A percentile compares a stretch with the other conserved stretches of the same genome.
Evolutionary conservation across 2,797 vertebrate species (phyloP).

Genomic region (Channa striata): DNA sequence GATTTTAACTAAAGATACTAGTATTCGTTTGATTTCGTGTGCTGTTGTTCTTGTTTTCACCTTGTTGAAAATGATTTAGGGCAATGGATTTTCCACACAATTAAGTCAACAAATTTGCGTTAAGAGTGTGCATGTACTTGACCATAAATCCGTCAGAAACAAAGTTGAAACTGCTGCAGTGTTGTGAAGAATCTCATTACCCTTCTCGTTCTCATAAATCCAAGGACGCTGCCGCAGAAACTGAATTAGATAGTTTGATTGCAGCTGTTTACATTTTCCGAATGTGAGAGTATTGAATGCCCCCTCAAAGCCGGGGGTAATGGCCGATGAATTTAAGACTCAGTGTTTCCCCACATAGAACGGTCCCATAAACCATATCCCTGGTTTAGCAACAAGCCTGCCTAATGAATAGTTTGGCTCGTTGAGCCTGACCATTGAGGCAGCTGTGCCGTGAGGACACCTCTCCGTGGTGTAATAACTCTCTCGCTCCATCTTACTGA

Average conservation of each 20-base stretch:
- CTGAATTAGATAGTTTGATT: constrained; percentile 13
- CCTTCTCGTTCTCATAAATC: constrained; percentile 44
- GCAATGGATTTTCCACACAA: no score
- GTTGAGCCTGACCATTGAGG: constrained; percentile 68
- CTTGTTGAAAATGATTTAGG: no score
- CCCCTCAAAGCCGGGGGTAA: constrained; percentile 65
- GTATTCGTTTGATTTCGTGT: no score
- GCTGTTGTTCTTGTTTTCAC: no score
- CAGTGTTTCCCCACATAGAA: constrained; percentile 61
- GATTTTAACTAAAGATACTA: no score
- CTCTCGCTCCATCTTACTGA: constrained; percentile 76
- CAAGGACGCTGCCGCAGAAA: constrained; percentile 25
- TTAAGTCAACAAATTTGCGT: no score
- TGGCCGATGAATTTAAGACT: constrained; percentile 67
- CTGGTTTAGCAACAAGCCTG: constrained; percentile 73
- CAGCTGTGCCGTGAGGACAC: constrained; percentile 74
- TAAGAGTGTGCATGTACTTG: not conserved
- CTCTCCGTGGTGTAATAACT: constrained; percentile 77
- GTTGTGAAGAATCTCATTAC: constrained; percentile 28
- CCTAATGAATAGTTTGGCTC: constrained; percentile 78
- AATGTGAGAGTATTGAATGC: constrained; percentile 59
- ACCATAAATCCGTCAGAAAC: not conserved
- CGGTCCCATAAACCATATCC: constrained; percentile 75
- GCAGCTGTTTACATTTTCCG: constrained; percentile 33
- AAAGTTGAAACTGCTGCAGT: not conserved